Evolutionary conservation across 2,888 invertebrate genomes (phyloP), one percentile per base, ranked within the genome.

Genomic region (Bursaphelenchus okinawaensis): DNA sequence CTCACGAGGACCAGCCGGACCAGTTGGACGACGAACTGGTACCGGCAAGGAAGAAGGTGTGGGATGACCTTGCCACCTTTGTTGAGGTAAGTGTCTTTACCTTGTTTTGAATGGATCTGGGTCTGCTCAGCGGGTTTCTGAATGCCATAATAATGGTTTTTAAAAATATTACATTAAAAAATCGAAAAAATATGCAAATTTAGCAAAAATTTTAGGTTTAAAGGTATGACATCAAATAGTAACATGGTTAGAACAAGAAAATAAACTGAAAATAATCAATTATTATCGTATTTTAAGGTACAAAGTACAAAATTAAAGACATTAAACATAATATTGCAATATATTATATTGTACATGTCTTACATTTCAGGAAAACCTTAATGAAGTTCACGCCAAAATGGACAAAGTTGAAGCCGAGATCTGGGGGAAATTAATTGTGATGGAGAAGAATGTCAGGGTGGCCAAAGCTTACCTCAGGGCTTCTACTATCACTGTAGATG

Each of bases 381-480:
- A 24, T 22, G 74, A 74, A 55, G 70, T 74, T 16, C 65, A 67
- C 56, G 55, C 51, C 24, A 74, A 74, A 59, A 55, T 74, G 56
- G 27, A 62, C n/a, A 66, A 64, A 12, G 65, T 74, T 54, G 74
- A 74, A 54, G 56, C 73, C 24, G 66, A 93, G 86, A 94, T 94
- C 81, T 96, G 96, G 96, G 93, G 93, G 76, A 96, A 96, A 88
- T 91, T 96, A 75, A 93, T 95, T 84, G 93, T 94, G 75, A 89
- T 96, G 85, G 95, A 96, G 85, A 88, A 91, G 83, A 93, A 93
- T 84, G 87, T 92, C 78, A 89, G 94, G 78, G 92, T 95, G 66
- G 95, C 95, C 70, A 96, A 96, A 85, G 94, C 95, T 28, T 95
- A 96, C 85, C 92, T 95, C 75, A 88, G 94, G 68, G 92, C 93